Evolutionary conservation across 2,797 vertebrate genomes (phyloP), one percentile per base, ranked within the genome.

Genomic region (Menidia menidia): DNA sequence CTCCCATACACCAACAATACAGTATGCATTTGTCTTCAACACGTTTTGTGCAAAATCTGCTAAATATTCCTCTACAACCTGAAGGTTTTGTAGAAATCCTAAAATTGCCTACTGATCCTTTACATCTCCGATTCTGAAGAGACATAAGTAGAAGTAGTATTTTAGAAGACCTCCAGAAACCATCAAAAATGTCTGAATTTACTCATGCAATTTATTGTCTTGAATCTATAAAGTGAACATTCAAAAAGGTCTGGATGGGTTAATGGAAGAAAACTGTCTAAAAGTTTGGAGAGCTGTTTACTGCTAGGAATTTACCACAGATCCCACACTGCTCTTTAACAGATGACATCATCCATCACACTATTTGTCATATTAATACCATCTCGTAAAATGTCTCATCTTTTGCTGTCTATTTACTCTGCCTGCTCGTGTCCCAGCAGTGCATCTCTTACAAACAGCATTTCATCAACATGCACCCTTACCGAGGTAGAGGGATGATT

Each of bases 351-450:
- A 25, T 25, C 32, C 61, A 12, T 30, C 53, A 52, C 65, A 57
- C 10, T 42, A 1, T 71, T 78, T 63, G 64, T 73, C 59, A 56
- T 64, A 77, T 72, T 68, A 75, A 42, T 6, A 0, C 48, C 31
- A 42, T 64, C 44, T 65, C 30, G 60, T 25, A 56, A 77, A 64
- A 57, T 43, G 66, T 31, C 42, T 75, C 30, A 2, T 73, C 30
- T 60, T 47, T 16, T 55, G 19, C 53, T 68, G 63, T 65, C 56
- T 66, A 71, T 75, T 73, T 53, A 73, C 60, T 67, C 68, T 10
- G 30, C 2, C 3, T 52, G 43, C 60, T 68, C 1, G 15, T 45
- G 43, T 77, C 73, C 64, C 51, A 32, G 25, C 11, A 19, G 44
- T 30, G 1, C 42, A 18, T 25, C 41, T 77, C 43, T 65, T 71